Base-by-base conservation (phyloP, 2,113 vertebrate species). In the Chlamydotis undulata region DNA sequence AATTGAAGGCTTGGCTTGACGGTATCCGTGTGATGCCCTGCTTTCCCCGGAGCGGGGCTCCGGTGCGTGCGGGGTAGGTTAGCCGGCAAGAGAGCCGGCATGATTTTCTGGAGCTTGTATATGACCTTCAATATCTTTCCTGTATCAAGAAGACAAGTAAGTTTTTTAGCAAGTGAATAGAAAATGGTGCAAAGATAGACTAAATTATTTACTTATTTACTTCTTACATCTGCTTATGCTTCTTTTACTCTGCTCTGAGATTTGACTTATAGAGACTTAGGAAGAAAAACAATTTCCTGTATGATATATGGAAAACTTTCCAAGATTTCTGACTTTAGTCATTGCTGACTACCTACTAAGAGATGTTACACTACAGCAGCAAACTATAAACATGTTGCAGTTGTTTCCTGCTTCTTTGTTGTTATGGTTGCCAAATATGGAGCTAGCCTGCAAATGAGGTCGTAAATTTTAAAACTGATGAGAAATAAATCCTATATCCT, bases 151-250 rank as follows among this genome's bases (percentile, higher is more conserved):
- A 91, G 59, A 92, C 93, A 81, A 60, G 68, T 45, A 78, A 87
- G 43, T 79, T 94, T 85, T 96, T 96, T 63, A 89, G 71, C 57
- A 83, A 56, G 47, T 87, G 93, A 90, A 91, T 84, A 53, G 87
- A 80, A 85, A 95, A 92, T 53, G 63, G 69, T 31, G 83, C 83
- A 81, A 96, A 95, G 73, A 90, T 85, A 90, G 96, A 39, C 10
- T 95, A 77, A n/a, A 56, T 61, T 24, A 60, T 55, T 82, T 89
- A 33, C 52, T 59, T 85, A 55, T 41, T 87, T 39, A 39, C 39
- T 39, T 37, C 73, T 82, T 47, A 56, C 6, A 16, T 64, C 45
- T 64, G 25, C 6, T 73, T 45, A 55, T 2, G 3, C 22, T 73
- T 63, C 31, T 64, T 83, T 45, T 35, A 47, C 31, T 29, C 7